Percentiles rank a stretch among this genome's conserved stretches.
Conservation (phyloP, 2,888 invertebrate species). For the Drosophila kambysellisi region DNA sequence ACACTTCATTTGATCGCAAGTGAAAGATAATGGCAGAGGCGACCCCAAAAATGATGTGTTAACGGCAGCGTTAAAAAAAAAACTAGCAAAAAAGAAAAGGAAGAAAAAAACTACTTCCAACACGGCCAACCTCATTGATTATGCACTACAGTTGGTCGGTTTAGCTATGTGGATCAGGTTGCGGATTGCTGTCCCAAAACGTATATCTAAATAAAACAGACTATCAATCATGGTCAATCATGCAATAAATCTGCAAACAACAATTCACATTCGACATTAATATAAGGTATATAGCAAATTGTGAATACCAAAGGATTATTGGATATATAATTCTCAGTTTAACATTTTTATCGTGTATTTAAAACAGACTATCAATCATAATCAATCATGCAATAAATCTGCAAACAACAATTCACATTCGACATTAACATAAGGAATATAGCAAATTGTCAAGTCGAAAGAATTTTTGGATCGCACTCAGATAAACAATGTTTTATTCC, state of each 20-base stretch:
- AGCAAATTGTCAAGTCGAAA: background rate
- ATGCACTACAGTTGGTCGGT: constrained; percentile 7
- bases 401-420: background rate
- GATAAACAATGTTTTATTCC: background rate
- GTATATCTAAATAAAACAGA: background rate
- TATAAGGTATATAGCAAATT: background rate
- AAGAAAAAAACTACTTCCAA: constrained; percentile 3
- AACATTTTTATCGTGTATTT: background rate
- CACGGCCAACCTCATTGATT: constrained; percentile 23
- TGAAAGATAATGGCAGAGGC: constrained; percentile 73
- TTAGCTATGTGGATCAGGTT: background rate
- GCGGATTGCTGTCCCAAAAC: background rate
- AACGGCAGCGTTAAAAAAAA: constrained; percentile 75
- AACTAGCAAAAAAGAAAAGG: constrained; percentile 30
- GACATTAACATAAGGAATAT: too few relatives aligned
- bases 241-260: background rate
- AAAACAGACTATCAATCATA: background rate
- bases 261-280: background rate
- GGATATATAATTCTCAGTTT: background rate
- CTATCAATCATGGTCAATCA: background rate
- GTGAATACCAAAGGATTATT: fast-evolving
- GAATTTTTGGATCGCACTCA: background rate
- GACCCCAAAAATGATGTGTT: constrained; percentile 74
- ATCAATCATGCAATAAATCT: background rate
- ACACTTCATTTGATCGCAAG: constrained; percentile 82